Evolutionary conservation across 2,888 invertebrate species (phyloP).

Genomic region (Gerosis bhagava): DNA sequence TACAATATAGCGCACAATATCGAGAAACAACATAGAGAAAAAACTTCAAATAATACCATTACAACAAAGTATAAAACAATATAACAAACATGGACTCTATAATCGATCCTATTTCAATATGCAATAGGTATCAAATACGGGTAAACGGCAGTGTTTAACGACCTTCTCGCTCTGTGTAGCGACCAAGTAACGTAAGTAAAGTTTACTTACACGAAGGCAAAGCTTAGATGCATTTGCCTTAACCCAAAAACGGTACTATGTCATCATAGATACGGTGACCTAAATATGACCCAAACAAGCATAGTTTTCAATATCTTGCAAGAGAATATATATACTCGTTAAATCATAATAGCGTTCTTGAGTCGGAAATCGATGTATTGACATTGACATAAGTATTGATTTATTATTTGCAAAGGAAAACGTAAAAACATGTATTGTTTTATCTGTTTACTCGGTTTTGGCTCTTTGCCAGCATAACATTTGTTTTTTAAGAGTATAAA

Average conservation of each 20-base stretch:
- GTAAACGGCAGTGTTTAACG: neutral
- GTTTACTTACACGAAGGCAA: constrained; percentile 11
- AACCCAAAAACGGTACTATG: constrained; percentile 15
- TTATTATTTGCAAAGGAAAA: neutral
- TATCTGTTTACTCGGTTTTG: too few relatives aligned
- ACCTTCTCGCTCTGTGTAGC: neutral
- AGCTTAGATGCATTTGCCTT: constrained; percentile 14
- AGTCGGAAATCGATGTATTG: too few relatives aligned
- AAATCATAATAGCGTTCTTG: neutral
- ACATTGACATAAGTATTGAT: neutral
- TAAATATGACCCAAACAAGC: constrained; percentile 2
- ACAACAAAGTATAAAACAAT: too few relatives aligned
- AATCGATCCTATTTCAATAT: too few relatives aligned
- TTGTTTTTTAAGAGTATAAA: too few relatives aligned
- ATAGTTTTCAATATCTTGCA: neutral
- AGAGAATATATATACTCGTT: neutral
- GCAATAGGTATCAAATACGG: neutral
- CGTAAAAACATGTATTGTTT: neutral
- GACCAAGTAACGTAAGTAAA: constrained; percentile 9
- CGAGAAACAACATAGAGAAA: too few relatives aligned
- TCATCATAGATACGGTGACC: constrained; percentile 17
- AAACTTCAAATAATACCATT: too few relatives aligned
- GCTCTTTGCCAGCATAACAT: too few relatives aligned
- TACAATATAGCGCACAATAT: too few relatives aligned
- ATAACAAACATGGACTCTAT: too few relatives aligned